These are phyloP conservation scores for Aegypius monachus DNA, from an alignment of 2,113 vertebrate species.

Conservation along the genomic window DNA sequence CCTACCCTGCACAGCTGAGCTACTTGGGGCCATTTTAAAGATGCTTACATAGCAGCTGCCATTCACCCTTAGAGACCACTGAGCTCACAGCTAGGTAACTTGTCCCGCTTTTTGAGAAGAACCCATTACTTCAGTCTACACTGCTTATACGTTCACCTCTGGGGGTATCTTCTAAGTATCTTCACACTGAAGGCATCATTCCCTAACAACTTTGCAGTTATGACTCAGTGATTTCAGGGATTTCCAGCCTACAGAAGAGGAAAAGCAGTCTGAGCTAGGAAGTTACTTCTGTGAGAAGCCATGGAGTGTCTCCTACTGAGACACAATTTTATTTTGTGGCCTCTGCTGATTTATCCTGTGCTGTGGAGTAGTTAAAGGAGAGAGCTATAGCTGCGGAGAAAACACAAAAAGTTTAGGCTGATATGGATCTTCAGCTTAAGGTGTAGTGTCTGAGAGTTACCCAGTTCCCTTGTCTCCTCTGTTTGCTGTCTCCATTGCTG, in stretches of 20 bases:
- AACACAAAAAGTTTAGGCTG: neutral
- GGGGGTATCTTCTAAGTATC: neutral
- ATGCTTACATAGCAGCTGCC: neutral
- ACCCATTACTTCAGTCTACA: neutral
- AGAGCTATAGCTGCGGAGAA: neutral
- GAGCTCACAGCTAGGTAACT: neutral
- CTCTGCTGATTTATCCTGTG: neutral
- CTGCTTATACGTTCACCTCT: neutral
- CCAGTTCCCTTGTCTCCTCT: neutral
- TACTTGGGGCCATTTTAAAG: neutral
- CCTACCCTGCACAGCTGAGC: neutral
- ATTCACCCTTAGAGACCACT: neutral
- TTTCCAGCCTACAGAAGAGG: neutral
- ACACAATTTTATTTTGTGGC: neutral
- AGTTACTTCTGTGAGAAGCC: neutral
- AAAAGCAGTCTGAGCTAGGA: neutral
- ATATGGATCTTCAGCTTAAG: neutral
- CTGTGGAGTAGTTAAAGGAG: neutral
- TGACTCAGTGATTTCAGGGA: neutral
- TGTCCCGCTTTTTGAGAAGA: neutral
- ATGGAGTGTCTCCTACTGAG: neutral
- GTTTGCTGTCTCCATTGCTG: neutral
- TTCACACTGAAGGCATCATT: neutral
- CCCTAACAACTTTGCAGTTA: neutral
- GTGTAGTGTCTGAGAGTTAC: neutral